These are phyloP conservation scores for Cryptomyrus ogoouensis DNA, from an alignment of 2,113 vertebrate species.

Conservation along the genomic window DNA sequence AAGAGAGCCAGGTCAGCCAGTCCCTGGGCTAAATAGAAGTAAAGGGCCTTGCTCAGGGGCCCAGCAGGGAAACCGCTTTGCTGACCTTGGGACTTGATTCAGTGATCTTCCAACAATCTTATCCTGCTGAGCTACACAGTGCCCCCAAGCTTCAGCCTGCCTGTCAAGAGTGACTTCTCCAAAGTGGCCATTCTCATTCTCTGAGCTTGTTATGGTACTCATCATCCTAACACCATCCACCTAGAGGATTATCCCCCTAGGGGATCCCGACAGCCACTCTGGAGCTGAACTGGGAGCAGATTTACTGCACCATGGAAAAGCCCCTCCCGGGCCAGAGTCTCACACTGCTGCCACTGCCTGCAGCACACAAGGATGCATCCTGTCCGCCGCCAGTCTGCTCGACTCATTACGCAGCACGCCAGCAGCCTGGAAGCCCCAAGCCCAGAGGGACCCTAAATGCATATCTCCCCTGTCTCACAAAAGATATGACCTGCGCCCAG, in stretches of 20 bases:
- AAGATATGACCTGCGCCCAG: conserved; percentile 23
- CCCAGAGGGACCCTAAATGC: conserved; percentile 22
- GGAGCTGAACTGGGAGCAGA: conserved; percentile 21
- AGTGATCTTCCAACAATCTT: background rate
- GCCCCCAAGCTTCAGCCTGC: background rate
- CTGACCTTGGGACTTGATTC: background rate
- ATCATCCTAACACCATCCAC: background rate
- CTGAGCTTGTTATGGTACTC: background rate
- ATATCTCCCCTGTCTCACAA: conserved; percentile 20
- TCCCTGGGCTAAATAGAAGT: background rate
- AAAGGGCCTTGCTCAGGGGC: background rate
- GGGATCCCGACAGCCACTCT: conserved; percentile 13
- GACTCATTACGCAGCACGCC: conserved; percentile 36
- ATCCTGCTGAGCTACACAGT: background rate
- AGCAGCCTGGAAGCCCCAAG: conserved; percentile 29
- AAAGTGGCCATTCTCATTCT: background rate
- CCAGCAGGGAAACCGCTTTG: background rate
- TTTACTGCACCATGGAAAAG: conserved; percentile 21
- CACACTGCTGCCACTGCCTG: conserved; percentile 22
- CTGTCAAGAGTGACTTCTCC: background rate
- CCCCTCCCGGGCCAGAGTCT: background rate
- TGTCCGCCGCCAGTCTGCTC: conserved; percentile 32
- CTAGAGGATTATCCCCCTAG: background rate
- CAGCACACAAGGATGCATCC: conserved; percentile 26
- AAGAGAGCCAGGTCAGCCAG: background rate